phyloP scores from a whole-genome alignment of 2,797 vertebrate species.

The Pelochelys cantorii region DNA sequence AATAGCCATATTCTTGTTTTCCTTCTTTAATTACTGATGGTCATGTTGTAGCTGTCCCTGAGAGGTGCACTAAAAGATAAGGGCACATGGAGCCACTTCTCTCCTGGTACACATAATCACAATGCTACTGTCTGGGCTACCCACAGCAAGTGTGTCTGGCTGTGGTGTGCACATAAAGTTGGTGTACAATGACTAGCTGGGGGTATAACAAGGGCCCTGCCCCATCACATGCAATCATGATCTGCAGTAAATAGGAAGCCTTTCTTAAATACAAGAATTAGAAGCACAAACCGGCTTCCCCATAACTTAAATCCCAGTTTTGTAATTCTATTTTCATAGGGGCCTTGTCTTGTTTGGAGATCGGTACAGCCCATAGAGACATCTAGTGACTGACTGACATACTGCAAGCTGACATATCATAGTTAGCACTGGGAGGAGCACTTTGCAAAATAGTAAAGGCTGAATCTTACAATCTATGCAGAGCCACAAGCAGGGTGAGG shows the following conservation, averaged over 20 bases:
- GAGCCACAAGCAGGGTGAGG: not conserved
- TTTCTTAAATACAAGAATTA: not conserved
- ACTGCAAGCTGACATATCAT: rapidly evolving
- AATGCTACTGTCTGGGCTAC: not conserved
- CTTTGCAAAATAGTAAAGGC: not conserved
- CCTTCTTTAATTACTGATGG: not conserved
- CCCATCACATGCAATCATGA: not conserved
- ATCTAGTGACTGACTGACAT: not conserved
- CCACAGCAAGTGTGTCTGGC: rapidly evolving
- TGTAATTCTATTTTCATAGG: not conserved
- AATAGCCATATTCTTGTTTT: not conserved
- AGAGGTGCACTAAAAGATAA: not conserved
- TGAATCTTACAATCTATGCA: not conserved
- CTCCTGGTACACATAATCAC: not conserved
- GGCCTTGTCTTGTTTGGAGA: not conserved
- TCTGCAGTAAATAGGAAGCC: not conserved
- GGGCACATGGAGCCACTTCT: not conserved
- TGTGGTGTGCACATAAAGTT: constrained; percentile 6
- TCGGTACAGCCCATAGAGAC: not conserved
- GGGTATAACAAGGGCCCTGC: not conserved
- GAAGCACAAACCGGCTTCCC: not conserved
- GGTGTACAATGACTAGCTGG: not conserved
- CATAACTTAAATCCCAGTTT: not conserved
- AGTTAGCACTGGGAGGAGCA: not conserved
- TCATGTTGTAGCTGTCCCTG: not conserved